These are phyloP conservation scores for Syngnathus rostellatus DNA, from an alignment of 2,797 vertebrate species.

Conservation along the genomic window DNA sequence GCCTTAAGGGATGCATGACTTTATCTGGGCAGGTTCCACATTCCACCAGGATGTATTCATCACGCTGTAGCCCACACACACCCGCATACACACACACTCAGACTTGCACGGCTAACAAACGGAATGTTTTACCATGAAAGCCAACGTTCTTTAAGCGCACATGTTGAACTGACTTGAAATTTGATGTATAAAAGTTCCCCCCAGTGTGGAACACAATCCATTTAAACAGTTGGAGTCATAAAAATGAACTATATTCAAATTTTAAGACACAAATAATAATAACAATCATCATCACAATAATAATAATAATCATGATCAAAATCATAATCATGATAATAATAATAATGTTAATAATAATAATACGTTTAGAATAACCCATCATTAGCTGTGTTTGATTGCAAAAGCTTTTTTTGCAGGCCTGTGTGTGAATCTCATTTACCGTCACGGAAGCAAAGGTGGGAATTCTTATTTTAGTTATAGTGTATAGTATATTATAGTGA, in stretches of 20 bases:
- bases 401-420: not conserved
- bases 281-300: not conserved
- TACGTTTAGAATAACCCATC: not conserved
- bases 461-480: not conserved
- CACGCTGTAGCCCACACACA: constrained; percentile 24
- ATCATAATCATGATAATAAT: not conserved
- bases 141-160: not conserved
- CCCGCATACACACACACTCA: constrained; percentile 5
- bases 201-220: not conserved
- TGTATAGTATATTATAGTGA: not conserved
- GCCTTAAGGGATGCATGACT: constrained; percentile 57
- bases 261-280: not conserved
- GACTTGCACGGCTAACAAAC: constrained; percentile 19
- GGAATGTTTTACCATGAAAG: not conserved
- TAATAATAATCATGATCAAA: too few relatives aligned
- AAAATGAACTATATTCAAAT: not conserved
- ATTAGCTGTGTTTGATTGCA: not conserved
- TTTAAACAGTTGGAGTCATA: too few relatives aligned
- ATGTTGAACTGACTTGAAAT: not conserved
- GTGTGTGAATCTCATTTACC: not conserved
- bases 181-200: not conserved
- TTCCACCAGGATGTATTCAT: constrained; percentile 57
- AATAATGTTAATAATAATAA: not conserved
- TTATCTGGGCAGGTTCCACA: constrained; percentile 46
- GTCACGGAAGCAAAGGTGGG: not conserved